Evolutionary conservation across 2,888 invertebrate genomes (phyloP), one percentile per base, ranked within the genome.

Genomic region (Sphaeridia pumilis): DNA sequence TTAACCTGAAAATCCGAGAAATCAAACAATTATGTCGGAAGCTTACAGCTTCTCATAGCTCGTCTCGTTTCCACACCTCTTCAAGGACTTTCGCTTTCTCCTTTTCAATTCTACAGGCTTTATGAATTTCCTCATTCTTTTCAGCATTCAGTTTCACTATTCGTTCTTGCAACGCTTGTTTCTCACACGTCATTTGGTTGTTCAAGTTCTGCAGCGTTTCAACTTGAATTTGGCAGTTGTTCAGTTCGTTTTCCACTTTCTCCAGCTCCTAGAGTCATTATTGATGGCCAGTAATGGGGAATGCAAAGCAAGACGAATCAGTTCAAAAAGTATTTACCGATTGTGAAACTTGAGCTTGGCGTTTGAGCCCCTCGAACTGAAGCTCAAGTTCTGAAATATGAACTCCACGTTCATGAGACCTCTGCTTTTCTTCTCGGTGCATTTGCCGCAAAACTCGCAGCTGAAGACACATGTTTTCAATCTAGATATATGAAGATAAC

Each of bases 401-500:
- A 4, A 28, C 22, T n/a, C 46, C 21, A 38, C 58, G 54, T 25
- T 53, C 58, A 21, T 45, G 17, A 2, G 53, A 50, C 35, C 56
- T 57, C 5, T 61, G 55, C 26, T 50, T 56, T 22, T 61, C 59
- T 20, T 46, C 46, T 5, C 41, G 49, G 21, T 59, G 58, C 45
- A 59, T 49, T 35, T 61, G 61, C 21, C 61, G 50, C 22, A 61
- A 46, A 2, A 59, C 59, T 26, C 58, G 57, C 10, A 61, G 55
- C 55, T 61, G 59, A 27, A 59, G 52, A 5, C 54, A 50, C 42
- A 58, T 52, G 41, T 61, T 61, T 36, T 61, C 61, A 10, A 55
- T 56, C 60, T 60, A 20, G 2, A 25, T 7, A 14, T 26, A 36
- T 24, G n/a, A n/a, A n/a, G n/a, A n/a, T n/a, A n/a, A n/a, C n/a